Evolutionary conservation across 2,113 vertebrate species (phyloP), one percentile per base, ranked within the genome.

Genomic region (Ciconia stormi): DNA sequence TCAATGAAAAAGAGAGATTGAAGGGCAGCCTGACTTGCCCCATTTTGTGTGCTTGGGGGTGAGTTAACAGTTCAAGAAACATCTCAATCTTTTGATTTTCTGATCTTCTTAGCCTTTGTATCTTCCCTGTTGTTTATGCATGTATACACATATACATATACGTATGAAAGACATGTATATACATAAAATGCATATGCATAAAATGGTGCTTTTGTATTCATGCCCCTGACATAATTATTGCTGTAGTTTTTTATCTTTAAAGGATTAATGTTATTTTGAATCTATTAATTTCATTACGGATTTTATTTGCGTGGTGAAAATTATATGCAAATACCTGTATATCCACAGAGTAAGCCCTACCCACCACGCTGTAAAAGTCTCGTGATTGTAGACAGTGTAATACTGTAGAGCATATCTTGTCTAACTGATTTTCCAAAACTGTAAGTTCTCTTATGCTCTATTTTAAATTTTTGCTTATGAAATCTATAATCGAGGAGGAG

Each of bases 301-400:
- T 66, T 80, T 76, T 66, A 81, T 76, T 52, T 73, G 49, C 6
- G 6, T 44, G 32, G n/a, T 77, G 72, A 87, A 63, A 90, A 77
- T 55, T 18, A 30, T 12, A 69, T 4, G 34, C 44, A 72, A 81
- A 83, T 52, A 77, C 4, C 11, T 62, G 22, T 22, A 46, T 19
- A n/a, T 30, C 23, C 56, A 44, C 46, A 47, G 67, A 50, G 7
- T 18, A 49, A 34, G 44, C 40, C 52, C 42, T 27, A 17, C 32
- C 12, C 21, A 74, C 16, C n/a, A 62, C 0, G 0, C 47, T 46
- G 19, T 10, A 55, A 13, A 50, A 50, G 25, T 27, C 32, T 42
- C 8, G 2, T 55, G 40, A 82, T 1, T 56, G 32, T 7, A 66
- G 72, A n/a, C 22, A 36, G 16, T 11, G 36, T 29, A 66, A 47